Percentiles rank a stretch among this genome's conserved stretches.
phyloP scores from a whole-genome alignment of 2,888 invertebrate genomes.

The Agrochola macilenta region DNA sequence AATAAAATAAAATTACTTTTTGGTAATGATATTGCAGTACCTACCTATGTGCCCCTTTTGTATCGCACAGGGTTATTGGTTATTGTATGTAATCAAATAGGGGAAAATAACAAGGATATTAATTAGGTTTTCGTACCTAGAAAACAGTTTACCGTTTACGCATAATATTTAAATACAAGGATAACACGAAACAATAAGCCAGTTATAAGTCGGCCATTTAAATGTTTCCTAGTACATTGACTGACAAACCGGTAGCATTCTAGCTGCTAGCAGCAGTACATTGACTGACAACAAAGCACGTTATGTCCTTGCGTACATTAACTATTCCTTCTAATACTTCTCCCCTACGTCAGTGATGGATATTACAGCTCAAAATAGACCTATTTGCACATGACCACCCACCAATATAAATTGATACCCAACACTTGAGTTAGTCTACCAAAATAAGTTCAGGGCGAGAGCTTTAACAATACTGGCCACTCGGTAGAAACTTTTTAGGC shows the following conservation, averaged over 20 bases:
- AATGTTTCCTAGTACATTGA: not conserved
- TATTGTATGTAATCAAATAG: too few relatives aligned
- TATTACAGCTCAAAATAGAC: conserved; percentile 68
- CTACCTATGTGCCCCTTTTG: too few relatives aligned
- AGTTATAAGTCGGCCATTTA: not conserved
- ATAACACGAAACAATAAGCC: not conserved
- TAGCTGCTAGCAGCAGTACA: too few relatives aligned
- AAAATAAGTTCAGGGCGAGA: conserved; percentile 40
- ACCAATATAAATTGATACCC: conserved; percentile 65
- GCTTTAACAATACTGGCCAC: conserved; percentile 60
- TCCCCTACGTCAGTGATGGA: conserved; percentile 63
- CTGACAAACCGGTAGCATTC: not conserved
- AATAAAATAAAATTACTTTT: too few relatives aligned
- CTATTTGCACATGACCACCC: conserved; percentile 55
- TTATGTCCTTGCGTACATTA: conserved; percentile 21
- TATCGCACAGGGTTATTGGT: too few relatives aligned
- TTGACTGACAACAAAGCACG: not conserved
- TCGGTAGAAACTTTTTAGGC: conserved; percentile 63
- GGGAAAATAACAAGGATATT: too few relatives aligned
- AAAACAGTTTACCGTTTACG: not conserved
- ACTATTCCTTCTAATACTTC: conserved; percentile 31
- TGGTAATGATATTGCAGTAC: too few relatives aligned
- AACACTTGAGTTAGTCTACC: conserved; percentile 36
- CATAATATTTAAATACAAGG: too few relatives aligned
- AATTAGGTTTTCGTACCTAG: too few relatives aligned